Evolutionary conservation across 2,888 invertebrate genomes (phyloP).

Genomic region (Lithophane semibrunnea): DNA sequence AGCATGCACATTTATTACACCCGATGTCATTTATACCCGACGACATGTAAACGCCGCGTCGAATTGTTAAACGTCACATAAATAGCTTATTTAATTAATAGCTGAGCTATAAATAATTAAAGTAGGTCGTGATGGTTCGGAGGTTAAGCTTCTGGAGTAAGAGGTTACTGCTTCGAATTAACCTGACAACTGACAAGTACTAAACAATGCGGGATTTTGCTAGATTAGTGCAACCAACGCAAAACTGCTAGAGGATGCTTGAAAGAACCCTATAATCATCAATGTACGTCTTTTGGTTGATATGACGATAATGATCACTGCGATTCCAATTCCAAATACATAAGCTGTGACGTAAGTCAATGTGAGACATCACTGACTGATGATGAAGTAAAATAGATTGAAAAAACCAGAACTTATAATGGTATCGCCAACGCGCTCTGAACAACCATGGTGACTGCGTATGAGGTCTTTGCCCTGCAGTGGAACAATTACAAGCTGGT

Average conservation of each 20-base stretch:
- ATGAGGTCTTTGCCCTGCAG: no score
- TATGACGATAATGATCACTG: neutral
- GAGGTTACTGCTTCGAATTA: neutral
- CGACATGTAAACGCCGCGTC: conserved; percentile 33
- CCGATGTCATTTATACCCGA: conserved; percentile 34
- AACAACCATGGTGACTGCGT: no score
- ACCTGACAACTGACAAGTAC: neutral
- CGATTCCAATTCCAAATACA: neutral
- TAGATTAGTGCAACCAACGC: neutral
- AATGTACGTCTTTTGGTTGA: neutral
- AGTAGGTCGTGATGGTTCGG: neutral
- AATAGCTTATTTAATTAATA: conserved; percentile 41
- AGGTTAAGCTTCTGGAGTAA: neutral
- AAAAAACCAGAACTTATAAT: neutral
- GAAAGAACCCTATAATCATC: no score
- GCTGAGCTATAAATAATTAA: conserved; percentile 13
- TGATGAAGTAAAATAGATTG: neutral
- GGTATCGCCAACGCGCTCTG: no score
- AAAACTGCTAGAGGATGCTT: neutral
- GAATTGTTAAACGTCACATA: conserved; percentile 41
- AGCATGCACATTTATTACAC: conserved; percentile 43
- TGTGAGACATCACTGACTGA: neutral
- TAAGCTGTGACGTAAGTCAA: neutral
- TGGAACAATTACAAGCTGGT: neutral
- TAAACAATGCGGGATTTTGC: neutral